Conservation (phyloP, 2,113 vertebrate species). For the Sorex fumeus region DNA sequence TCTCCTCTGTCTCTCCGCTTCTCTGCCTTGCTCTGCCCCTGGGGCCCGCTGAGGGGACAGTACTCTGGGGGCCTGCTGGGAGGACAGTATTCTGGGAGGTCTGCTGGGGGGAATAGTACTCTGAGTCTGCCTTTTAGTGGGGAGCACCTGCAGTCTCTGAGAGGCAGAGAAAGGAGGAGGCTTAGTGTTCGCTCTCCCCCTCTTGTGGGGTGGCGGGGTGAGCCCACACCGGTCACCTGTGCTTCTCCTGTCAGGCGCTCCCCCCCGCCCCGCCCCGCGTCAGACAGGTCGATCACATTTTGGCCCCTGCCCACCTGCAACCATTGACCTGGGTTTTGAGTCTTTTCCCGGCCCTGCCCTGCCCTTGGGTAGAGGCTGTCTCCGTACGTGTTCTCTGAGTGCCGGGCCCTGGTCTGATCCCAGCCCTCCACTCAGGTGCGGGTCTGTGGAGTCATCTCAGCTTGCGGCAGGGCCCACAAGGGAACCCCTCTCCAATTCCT, state of each 20-base stretch:
- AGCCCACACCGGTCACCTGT: no score
- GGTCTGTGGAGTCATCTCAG: background rate
- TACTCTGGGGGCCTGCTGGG: no score
- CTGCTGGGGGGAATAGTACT: no score
- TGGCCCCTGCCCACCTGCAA: no score
- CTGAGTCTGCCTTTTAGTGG: background rate
- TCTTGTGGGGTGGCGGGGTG: no score
- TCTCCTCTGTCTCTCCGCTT: background rate
- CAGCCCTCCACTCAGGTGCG: background rate
- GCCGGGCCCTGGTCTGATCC: background rate
- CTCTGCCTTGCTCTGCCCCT: background rate
- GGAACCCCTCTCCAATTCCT: background rate
- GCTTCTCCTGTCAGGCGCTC: no score
- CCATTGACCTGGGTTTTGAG: background rate
- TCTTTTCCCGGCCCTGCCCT: background rate
- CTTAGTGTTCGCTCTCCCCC: no score
- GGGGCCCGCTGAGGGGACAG: background rate
- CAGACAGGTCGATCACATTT: no score
- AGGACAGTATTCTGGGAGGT: no score
- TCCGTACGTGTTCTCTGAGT: background rate
- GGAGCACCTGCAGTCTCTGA: background rate
- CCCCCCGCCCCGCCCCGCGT: no score
- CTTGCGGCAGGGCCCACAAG: background rate
- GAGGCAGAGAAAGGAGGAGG: background rate
- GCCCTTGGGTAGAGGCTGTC: background rate